Conservation (phyloP, 2,113 vertebrate genomes). For the Microcebus jonahi region DNA sequence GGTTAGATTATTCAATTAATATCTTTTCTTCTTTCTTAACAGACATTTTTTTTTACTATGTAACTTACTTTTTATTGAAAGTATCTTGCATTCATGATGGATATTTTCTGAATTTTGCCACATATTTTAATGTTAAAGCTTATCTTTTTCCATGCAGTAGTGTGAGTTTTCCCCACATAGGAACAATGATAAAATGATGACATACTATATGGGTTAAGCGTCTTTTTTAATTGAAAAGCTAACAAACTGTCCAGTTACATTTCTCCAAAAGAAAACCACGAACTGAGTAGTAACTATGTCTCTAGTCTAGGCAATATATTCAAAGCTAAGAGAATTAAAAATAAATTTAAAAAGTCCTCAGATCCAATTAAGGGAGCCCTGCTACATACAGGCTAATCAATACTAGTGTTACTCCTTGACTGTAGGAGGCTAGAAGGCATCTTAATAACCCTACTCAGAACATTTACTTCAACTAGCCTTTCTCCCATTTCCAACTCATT, state of each 20-base stretch:
- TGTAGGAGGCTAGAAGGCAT: conserved; percentile 46
- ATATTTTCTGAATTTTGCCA: conserved; percentile 49
- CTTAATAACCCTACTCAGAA: conserved; percentile 39
- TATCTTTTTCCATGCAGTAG: conserved; percentile 71
- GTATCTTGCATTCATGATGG: conserved; percentile 61
- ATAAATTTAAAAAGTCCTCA: conserved; percentile 43
- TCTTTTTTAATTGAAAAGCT: conserved; percentile 70
- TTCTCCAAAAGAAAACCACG: conserved; percentile 9
- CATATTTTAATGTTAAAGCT: conserved; percentile 58
- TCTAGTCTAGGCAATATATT: conserved; percentile 43
- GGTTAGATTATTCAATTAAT: not conserved
- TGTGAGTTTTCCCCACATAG: conserved; percentile 35
- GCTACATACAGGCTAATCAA: not conserved
- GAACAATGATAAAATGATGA: conserved; percentile 71
- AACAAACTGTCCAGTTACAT: conserved; percentile 56
- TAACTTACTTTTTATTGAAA: conserved; percentile 74
- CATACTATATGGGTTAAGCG: conserved; percentile 49
- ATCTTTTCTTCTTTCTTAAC: not conserved
- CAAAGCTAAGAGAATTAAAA: conserved; percentile 59
- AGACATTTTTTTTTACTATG: not conserved
- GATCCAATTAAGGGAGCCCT: conserved; percentile 23
- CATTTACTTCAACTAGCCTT: conserved; percentile 70
- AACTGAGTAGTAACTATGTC: conserved; percentile 42
- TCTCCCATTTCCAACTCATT: conserved; percentile 58
- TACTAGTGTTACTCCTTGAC: not conserved